Conservation (phyloP, 2,888 invertebrate genomes). For the Perizoma affinitatum region DNA sequence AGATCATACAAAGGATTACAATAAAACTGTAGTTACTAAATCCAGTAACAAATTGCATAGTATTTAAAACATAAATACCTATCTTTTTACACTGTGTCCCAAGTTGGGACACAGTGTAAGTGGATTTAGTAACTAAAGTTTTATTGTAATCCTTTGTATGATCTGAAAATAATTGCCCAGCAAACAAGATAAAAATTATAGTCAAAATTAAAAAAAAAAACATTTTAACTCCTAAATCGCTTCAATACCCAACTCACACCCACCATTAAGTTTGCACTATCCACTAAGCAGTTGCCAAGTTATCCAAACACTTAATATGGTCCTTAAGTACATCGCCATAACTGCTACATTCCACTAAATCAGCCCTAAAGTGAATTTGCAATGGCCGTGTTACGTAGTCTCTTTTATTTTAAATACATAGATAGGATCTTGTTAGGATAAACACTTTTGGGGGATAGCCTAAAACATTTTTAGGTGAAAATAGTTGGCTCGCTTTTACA, state of each 20-base stretch:
- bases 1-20: no score
- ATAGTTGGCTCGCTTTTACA: constrained; percentile 12
- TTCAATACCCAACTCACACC: constrained; percentile 31
- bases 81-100: no score
- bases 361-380: constrained; percentile 12
- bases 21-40: no score
- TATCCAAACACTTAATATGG: constrained; percentile 43
- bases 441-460: constrained; percentile 40
- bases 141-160: no score
- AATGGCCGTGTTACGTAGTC: constrained; percentile 35
- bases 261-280: constrained; percentile 52
- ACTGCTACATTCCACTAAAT: constrained; percentile 29
- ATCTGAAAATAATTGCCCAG: no score
- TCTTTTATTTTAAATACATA: constrained; percentile 47
- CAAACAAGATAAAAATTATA: no score
- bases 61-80: no score
- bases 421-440: constrained; percentile 48
- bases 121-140: no score
- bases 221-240: constrained; percentile 20
- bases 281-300: constrained; percentile 55
- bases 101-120: no score
- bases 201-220: no score
- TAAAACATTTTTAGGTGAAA: constrained; percentile 23
- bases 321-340: constrained; percentile 41
- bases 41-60: no score